Base-by-base conservation (phyloP, 1,140 invertebrate species). In the Zaprionus ornatus region DNA sequence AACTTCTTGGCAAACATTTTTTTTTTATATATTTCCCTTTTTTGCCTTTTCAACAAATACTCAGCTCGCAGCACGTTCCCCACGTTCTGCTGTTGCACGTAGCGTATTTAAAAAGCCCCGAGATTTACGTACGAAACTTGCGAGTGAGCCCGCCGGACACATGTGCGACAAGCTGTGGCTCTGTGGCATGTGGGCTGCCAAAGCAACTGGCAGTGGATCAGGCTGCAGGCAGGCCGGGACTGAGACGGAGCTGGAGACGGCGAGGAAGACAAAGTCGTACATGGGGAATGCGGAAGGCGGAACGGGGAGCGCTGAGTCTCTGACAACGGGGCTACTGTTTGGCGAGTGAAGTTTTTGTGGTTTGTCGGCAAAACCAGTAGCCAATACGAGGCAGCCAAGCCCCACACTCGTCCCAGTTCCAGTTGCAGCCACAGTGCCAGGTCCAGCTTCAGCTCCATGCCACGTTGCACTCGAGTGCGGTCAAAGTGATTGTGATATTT, bases 41-140 rank as follows among this genome's bases (percentile, higher is more conserved):
- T 62, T 27, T 27, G 27, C 19, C 45, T 56, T 55, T 52, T 52
- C 71, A 83, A 79, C 80, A 87, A 88, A 88, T 83, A 84, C 84
- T 83, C 84, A 69, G 70, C 83, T 87, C 77, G 77, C 83, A 87
- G 83, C 84, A 88, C 85, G 84, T 80, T 70, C 54, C 27, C 72
- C 64, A 60, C 54, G 62, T 59, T 78, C 82, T 68, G 66, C 66
- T 73, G 68, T 68, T 80, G 84, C 84, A 87, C 84, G 84, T 87
- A 87, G 77, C 84, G 79, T 72, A 87, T 86, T 87, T 83, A 87
- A 87, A 77, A 88, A 80, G 74, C 71, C 74, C 70, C 68, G 77
- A 83, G 84, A 88, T 87, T 90, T 84, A 90, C 84, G 84, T 87
- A 87, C 78, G 60, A 87, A 83, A 71, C 61, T 88, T 81, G 66